Conservation (phyloP, 2,797 vertebrate species). For the Crenuchus spilurus region DNA sequence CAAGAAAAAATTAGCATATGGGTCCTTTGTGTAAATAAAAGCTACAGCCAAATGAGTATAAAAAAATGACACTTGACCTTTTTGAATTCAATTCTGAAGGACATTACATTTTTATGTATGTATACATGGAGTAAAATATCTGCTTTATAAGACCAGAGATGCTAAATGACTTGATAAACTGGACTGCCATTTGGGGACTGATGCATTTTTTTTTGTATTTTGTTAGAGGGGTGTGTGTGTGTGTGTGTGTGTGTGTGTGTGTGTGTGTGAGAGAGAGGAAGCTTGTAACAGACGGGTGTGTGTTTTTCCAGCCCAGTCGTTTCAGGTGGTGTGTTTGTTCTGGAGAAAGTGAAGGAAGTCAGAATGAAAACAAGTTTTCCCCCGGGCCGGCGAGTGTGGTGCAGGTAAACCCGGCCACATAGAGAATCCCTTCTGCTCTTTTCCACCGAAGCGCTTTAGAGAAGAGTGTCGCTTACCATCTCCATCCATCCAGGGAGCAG, state of each 20-base stretch:
- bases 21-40: too few relatives aligned
- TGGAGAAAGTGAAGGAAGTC: conserved; percentile 78
- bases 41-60: too few relatives aligned
- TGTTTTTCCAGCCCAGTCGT: conserved; percentile 76
- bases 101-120: too few relatives aligned
- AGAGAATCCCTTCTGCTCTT: conserved; percentile 54
- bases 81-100: too few relatives aligned
- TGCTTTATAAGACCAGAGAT: conserved; percentile 15
- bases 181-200: conserved; percentile 34
- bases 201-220: too few relatives aligned
- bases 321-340: conserved; percentile 76
- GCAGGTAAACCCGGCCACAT: conserved; percentile 74
- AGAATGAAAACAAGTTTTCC: conserved; percentile 80
- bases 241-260: background rate
- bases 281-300: conserved; percentile 50
- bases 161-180: conserved; percentile 52
- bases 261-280: conserved; percentile 1
- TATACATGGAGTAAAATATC: background rate
- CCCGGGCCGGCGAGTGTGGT: conserved; percentile 69
- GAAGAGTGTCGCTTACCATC: conserved; percentile 58
- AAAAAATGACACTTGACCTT: too few relatives aligned
- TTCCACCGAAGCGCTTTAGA: conserved; percentile 34
- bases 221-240: background rate
- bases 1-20: too few relatives aligned
- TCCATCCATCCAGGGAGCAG: conserved; percentile 67